Evolutionary conservation across 2,888 invertebrate genomes (phyloP).

Genomic region (Aromia moschata): DNA sequence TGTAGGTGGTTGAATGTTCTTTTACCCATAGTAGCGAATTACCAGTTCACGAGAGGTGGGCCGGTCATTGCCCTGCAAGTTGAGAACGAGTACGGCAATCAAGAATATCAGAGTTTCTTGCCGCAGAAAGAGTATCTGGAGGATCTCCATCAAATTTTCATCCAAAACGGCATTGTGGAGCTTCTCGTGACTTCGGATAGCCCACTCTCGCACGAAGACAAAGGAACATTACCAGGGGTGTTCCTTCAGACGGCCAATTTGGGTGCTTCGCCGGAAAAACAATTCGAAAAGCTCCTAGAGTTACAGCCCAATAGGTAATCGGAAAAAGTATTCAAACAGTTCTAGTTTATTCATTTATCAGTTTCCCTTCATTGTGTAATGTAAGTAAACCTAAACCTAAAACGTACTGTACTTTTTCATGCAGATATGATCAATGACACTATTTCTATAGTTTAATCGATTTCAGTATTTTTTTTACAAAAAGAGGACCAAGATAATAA

Average conservation of each 20-base stretch:
- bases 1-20: conserved; percentile 65
- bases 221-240: conserved; percentile 36
- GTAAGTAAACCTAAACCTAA: too few relatives aligned
- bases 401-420: too few relatives aligned
- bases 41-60: conserved; percentile 77
- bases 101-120: conserved; percentile 28
- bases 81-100: conserved; percentile 73
- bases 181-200: conserved; percentile 66
- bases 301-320: conserved; percentile 37
- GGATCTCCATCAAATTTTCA: conserved; percentile 59
- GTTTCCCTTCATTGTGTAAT: too few relatives aligned
- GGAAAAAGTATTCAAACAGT: neutral
- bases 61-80: conserved; percentile 88
- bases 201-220: conserved; percentile 35
- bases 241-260: conserved; percentile 41
- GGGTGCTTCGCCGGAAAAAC: conserved; percentile 33
- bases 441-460: too few relatives aligned
- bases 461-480: too few relatives aligned
- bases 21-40: conserved; percentile 63
- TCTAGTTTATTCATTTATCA: too few relatives aligned
- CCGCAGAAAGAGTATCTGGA: conserved; percentile 61
- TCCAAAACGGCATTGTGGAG: conserved; percentile 60
- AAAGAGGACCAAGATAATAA: too few relatives aligned
- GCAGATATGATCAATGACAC: too few relatives aligned
- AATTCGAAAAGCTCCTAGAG: conserved; percentile 35